phyloP scores from a whole-genome alignment of 2,113 vertebrate genomes.

The Antennarius striatus region DNA sequence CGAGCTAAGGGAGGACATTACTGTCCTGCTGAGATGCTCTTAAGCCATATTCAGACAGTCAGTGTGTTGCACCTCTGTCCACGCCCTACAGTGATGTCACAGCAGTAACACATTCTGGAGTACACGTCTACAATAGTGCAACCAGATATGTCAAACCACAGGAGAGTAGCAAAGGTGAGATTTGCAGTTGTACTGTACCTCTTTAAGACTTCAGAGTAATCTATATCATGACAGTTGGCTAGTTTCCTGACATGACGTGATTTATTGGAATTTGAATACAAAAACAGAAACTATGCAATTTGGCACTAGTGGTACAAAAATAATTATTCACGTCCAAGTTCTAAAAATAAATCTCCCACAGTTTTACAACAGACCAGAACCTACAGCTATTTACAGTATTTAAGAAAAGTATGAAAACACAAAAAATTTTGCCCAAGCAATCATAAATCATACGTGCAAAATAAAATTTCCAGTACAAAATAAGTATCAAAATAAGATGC shows the following conservation, averaged over 20 bases:
- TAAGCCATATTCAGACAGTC: conserved; percentile 46
- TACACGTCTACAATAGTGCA: conserved; percentile 15
- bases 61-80: conserved; percentile 33
- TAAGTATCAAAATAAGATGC: too few relatives aligned
- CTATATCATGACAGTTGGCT: not conserved
- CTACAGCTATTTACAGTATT: too few relatives aligned
- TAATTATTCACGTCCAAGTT: too few relatives aligned
- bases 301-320: not conserved
- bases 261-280: too few relatives aligned
- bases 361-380: too few relatives aligned
- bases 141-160: conserved; percentile 7
- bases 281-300: not conserved
- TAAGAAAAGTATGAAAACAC: too few relatives aligned
- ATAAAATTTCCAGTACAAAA: too few relatives aligned
- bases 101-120: not conserved
- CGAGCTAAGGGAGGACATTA: not conserved
- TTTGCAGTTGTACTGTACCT: not conserved
- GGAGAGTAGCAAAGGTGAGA: not conserved
- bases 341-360: too few relatives aligned
- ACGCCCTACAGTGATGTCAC: conserved; percentile 36
- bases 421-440: too few relatives aligned
- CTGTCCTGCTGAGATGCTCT: conserved; percentile 26
- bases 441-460: too few relatives aligned
- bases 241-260: not conserved
- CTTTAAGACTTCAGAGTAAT: not conserved